Conservation (phyloP, 2,888 invertebrate species). For the Amphipyra berbera region DNA sequence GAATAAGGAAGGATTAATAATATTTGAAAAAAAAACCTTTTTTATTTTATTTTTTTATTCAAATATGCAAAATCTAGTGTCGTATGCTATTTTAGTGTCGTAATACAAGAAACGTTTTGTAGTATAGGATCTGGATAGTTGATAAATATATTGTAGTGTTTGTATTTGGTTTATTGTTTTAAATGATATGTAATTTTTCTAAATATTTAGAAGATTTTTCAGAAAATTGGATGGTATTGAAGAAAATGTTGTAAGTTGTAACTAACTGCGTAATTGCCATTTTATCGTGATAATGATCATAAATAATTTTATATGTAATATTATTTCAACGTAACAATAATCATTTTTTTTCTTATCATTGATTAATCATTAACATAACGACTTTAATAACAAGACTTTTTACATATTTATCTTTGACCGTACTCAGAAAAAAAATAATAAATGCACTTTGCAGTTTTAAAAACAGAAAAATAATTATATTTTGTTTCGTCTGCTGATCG, state of each 20-base stretch:
- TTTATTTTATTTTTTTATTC: too few relatives aligned
- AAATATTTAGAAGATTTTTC: constrained; percentile 11
- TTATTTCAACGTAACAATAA: constrained; percentile 6
- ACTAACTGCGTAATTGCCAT: constrained; percentile 21
- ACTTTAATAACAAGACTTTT: not conserved
- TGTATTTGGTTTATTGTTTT: not conserved
- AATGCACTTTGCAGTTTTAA: too few relatives aligned
- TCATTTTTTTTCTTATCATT: constrained; percentile 9
- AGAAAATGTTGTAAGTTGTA: constrained; percentile 27
- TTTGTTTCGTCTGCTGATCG: too few relatives aligned
- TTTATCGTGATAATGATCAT: constrained; percentile 2
- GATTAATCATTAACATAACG: constrained; percentile 30
- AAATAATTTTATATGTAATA: constrained; percentile 6
- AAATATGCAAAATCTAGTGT: too few relatives aligned
- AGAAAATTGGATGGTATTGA: constrained; percentile 8
- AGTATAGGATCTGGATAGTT: not conserved
- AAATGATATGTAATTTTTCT: not conserved
- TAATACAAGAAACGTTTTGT: not conserved
- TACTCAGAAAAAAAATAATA: too few relatives aligned
- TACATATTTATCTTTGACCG: too few relatives aligned
- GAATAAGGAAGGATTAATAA: too few relatives aligned
- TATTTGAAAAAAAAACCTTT: too few relatives aligned
- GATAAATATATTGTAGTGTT: too few relatives aligned
- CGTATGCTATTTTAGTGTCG: not conserved
- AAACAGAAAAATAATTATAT: too few relatives aligned